A percentile compares a stretch with the other conserved stretches of the same genome.
Conservation (phyloP, 2,888 invertebrate genomes). For the Periphyllus acericola region DNA sequence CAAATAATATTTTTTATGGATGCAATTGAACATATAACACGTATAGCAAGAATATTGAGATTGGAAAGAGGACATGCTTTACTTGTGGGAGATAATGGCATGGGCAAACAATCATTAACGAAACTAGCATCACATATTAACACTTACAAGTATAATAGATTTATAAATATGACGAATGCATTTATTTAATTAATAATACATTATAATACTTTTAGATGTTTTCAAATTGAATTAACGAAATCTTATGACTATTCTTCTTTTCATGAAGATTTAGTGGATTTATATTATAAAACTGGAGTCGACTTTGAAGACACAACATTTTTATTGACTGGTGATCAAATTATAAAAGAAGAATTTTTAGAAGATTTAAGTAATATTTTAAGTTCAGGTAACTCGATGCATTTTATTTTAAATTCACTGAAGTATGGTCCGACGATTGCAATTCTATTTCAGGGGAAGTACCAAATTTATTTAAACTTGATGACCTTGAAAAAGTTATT, state of each 20-base stretch:
- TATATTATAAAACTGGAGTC: slow-evolving; percentile 85
- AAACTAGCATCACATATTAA: slow-evolving; percentile 90
- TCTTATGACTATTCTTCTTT: slow-evolving; percentile 77
- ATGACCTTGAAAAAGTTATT: slow-evolving; percentile 85
- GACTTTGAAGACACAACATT: slow-evolving; percentile 88
- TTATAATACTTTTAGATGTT: slow-evolving; percentile 72
- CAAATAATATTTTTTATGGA: slow-evolving; percentile 92
- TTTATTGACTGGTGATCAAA: slow-evolving; percentile 87
- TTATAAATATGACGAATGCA: neutral
- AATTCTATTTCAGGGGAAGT: slow-evolving; percentile 76
- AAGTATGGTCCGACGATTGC: neutral
- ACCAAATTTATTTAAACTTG: slow-evolving; percentile 87
- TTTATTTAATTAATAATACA: neutral
- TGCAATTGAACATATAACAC: slow-evolving; percentile 92
- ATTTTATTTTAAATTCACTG: neutral
- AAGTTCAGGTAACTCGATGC: slow-evolving; percentile 80
- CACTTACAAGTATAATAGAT: slow-evolving; percentile 79
- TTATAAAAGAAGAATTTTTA: slow-evolving; percentile 88
- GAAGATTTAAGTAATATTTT: slow-evolving; percentile 94
- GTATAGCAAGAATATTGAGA: slow-evolving; percentile 88
- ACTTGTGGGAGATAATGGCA: slow-evolving; percentile 91
- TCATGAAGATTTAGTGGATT: slow-evolving; percentile 86
- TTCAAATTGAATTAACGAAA: slow-evolving; percentile 86
- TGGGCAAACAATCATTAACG: slow-evolving; percentile 91
- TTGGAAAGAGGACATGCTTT: slow-evolving; percentile 92